A percentile compares a stretch with the other conserved stretches of the same genome.
These are phyloP conservation scores for Calameuta idolon DNA, from an alignment of 2,888 invertebrate species.

Conservation along the genomic window DNA sequence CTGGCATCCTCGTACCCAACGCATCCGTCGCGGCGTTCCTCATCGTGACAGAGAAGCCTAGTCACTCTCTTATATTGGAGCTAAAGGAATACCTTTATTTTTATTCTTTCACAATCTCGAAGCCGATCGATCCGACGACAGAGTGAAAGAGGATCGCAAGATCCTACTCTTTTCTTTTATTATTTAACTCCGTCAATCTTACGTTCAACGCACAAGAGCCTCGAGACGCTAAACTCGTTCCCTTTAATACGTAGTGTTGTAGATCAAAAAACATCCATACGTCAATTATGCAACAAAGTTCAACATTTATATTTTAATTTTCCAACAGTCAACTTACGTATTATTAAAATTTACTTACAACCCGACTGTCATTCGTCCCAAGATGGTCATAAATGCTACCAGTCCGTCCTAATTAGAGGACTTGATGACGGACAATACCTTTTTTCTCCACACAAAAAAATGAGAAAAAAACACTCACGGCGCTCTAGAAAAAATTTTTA, in stretches of 20 bases:
- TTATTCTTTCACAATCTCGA: neutral
- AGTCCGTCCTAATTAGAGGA: no score
- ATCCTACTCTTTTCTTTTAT: neutral
- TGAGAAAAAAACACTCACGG: neutral
- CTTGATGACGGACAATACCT: neutral
- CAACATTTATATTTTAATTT: neutral
- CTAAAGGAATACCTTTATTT: conserved; percentile 3
- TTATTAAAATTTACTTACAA: no score
- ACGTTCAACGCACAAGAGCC: neutral
- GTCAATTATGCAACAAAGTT: neutral
- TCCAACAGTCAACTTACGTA: no score
- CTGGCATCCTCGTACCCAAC: neutral
- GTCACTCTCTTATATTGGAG: conserved; percentile 9
- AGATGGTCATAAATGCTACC: no score
- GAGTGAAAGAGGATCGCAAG: neutral
- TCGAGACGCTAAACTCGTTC: neutral
- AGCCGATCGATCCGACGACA: conserved; percentile 3
- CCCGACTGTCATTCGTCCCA: no score
- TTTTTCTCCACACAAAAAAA: neutral
- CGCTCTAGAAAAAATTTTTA: neutral
- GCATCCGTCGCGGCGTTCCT: neutral
- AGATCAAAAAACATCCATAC: no score
- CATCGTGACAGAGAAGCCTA: conserved; percentile 4
- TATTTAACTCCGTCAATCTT: neutral
- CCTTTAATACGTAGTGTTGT: neutral